Base-by-base conservation (phyloP, 2,888 invertebrate species). In the Cordilura impudica region DNA sequence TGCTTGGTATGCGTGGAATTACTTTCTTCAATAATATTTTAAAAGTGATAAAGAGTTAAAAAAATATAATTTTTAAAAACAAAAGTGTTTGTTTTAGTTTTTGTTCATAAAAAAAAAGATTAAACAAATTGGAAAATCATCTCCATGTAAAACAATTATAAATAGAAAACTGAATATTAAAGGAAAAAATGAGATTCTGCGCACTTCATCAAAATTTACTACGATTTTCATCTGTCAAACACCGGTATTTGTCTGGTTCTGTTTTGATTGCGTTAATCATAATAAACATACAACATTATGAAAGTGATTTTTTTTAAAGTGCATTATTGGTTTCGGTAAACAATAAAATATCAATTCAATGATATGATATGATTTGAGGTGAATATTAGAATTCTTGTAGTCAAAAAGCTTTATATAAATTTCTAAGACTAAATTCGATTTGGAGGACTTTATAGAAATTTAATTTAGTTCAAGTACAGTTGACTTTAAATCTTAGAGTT, bases 211-310 rank as follows among this genome's bases (percentile, higher is more conserved):
- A 47, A 26, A 56, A 7, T 49, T 29, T 8, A 29, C 16, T 31
- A 21, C 2, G 23, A 49, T 49, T 43, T 70, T 47, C 29, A 79
- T 21, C 31, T 67, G 74, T 63, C 75, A 75, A 66, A 75, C 56
- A 56, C 70, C 78, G 78, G 66, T 71, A 51, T 75, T 79, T 67
- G n/a, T 31, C 65, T 54, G 29, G 6, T 60, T 75, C 19, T 71
- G 78, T 79, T 79, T 79, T 79, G 78, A 61, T 75, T 23, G 18
- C 12, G 26, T 31, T 29, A 71, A 75, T 79, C 78, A 39, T 61
- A 75, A 79, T 60, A 79, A 63, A 66, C 53, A 14, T n/a, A n/a
- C n/a, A n/a, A n/a, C n/a, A n/a, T n/a, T n/a, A n/a, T n/a, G n/a
- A n/a, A n/a, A n/a, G n/a, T n/a, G n/a, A n/a, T n/a, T n/a, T n/a